Evolutionary conservation across 2,888 invertebrate genomes (phyloP).

Genomic region (Lasioglossum zephyrum): DNA sequence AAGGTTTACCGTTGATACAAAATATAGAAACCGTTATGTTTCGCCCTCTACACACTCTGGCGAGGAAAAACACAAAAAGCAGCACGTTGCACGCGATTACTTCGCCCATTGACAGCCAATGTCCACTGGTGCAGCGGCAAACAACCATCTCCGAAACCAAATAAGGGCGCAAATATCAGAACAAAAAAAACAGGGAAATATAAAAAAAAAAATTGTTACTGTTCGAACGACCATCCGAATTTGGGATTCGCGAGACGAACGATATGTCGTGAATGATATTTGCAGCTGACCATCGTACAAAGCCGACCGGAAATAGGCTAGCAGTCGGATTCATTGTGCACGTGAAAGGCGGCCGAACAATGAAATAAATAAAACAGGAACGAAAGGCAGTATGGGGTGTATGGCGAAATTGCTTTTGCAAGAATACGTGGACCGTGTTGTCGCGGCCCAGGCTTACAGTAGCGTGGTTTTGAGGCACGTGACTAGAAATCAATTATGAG

Average conservation of each 20-base stretch:
- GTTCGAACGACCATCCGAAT: neutral
- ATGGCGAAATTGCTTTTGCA: slow-evolving; percentile 53
- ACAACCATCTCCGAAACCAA: neutral
- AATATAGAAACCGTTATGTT: neutral
- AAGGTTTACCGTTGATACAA: no score
- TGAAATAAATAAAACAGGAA: slow-evolving; percentile 54
- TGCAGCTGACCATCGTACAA: slow-evolving; percentile 43
- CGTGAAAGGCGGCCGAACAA: slow-evolving; percentile 46
- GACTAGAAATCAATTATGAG: slow-evolving; percentile 70
- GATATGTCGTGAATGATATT: slow-evolving; percentile 49
- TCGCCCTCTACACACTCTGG: no score
- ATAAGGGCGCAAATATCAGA: neutral
- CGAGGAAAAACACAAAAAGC: neutral
- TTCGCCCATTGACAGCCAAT: neutral
- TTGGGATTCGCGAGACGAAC: slow-evolving; percentile 4
- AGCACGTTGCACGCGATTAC: neutral
- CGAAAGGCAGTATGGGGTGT: slow-evolving; percentile 23
- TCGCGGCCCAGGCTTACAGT: slow-evolving; percentile 6
- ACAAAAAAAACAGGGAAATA: neutral
- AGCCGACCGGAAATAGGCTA: slow-evolving; percentile 54
- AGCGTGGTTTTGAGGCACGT: slow-evolving; percentile 65
- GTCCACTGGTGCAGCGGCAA: neutral
- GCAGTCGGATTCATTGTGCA: slow-evolving; percentile 45
- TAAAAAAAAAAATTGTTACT: neutral
- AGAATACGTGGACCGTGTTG: slow-evolving; percentile 46